Conservation (phyloP, 1,140 invertebrate genomes). For the Ladona fulva region DNA sequence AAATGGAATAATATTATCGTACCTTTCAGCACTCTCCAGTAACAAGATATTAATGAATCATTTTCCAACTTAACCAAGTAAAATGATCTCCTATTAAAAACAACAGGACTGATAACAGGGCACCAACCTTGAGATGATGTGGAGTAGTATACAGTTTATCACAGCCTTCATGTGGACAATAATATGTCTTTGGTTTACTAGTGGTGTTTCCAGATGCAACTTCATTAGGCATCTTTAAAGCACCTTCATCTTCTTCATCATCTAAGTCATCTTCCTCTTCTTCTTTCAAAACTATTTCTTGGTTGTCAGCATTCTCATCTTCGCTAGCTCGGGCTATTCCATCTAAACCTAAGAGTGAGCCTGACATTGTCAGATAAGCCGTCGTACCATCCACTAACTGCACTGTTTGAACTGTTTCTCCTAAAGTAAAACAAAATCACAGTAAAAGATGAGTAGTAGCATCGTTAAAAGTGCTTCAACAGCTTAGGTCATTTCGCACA, state of each 20-base stretch:
- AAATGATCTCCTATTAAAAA: too few relatives aligned
- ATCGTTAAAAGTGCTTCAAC: too few relatives aligned
- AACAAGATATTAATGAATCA: too few relatives aligned
- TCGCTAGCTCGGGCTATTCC: conserved; percentile 23
- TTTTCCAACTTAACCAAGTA: too few relatives aligned
- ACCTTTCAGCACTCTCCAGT: too few relatives aligned
- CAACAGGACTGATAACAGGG: neutral
- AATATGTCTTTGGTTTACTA: neutral
- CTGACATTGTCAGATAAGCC: conserved; percentile 22
- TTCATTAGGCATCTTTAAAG: conserved; percentile 27
- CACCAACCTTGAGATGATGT: conserved; percentile 45
- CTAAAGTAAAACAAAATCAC: neutral
- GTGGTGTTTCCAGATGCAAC: conserved; percentile 29
- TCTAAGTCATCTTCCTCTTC: neutral
- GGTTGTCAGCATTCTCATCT: neutral
- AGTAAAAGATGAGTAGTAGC: neutral
- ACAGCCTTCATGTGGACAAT: conserved; percentile 43
- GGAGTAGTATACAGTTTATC: conserved; percentile 45
- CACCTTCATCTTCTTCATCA: neutral
- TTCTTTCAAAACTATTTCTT: neutral
- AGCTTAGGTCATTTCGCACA: too few relatives aligned
- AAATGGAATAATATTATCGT: too few relatives aligned
- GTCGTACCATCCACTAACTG: conserved; percentile 18
- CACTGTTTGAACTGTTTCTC: conserved; percentile 16
- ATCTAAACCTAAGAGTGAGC: conserved; percentile 29